Evolutionary conservation across 35 echinoderm and acorn worm species (phyloP).

Genomic region (Holothuria glaberrima): DNA sequence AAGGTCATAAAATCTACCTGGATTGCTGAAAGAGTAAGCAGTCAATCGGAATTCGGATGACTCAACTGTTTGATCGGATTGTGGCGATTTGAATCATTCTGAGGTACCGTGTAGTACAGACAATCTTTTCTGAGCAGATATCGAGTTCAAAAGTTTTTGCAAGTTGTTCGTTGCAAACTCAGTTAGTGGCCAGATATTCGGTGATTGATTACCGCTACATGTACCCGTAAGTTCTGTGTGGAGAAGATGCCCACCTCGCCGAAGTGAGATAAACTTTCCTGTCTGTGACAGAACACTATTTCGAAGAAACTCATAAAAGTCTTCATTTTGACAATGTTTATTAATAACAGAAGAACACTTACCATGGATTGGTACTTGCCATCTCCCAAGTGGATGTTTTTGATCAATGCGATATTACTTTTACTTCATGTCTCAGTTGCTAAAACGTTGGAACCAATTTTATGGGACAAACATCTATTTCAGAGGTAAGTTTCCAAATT

Average conservation of each 20-base stretch:
- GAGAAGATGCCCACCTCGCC: neutral
- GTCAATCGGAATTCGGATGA: constrained; percentile 8
- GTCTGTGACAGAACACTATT: neutral
- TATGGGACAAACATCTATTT: constrained; percentile 49
- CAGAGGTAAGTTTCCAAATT: constrained; percentile 15
- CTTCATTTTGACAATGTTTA: constrained; percentile 44
- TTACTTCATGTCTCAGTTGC: constrained; percentile 45
- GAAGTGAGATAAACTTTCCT: neutral
- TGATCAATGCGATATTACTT: constrained; percentile 44
- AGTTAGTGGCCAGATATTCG: too few relatives aligned
- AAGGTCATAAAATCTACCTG: constrained; percentile 51
- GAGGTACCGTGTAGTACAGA: neutral
- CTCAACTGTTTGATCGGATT: constrained; percentile 44
- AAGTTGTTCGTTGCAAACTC: too few relatives aligned
- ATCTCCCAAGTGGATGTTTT: constrained; percentile 44
- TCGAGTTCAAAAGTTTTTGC: too few relatives aligned
- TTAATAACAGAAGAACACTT: neutral
- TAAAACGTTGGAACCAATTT: constrained; percentile 48
- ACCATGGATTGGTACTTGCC: constrained; percentile 48
- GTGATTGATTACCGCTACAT: neutral
- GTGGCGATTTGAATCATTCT: constrained; percentile 29
- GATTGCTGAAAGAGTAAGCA: neutral
- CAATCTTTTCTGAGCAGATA: too few relatives aligned
- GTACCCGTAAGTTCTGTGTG: neutral
- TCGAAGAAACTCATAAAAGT: neutral